Evolutionary conservation across 2,113 vertebrate genomes (phyloP), one percentile per base, ranked within the genome.

Genomic region (Passer montanus): DNA sequence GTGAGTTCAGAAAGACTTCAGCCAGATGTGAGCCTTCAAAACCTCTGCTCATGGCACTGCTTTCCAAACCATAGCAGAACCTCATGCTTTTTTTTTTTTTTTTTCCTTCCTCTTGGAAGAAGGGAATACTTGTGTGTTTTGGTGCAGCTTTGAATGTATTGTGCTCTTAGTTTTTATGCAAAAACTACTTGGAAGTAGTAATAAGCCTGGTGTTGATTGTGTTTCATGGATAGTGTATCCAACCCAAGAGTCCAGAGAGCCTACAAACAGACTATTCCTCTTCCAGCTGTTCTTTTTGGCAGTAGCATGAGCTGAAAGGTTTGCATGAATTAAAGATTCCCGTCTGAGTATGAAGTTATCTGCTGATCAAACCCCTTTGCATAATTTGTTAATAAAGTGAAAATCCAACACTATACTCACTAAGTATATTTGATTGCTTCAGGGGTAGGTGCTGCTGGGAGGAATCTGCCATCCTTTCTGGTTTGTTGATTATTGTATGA

Each of bases 1-100:
- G 33, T 52, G 67, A 64, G 23, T 46, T 83, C 78, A 55, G 50
- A 62, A 82, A 76, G 90, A 76, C 74, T 35, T 95, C 89, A 50
- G 72, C 84, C 62, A 90, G 79, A 63, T 24, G 0, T 70, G 26
- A 90, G 28, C 24, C 20, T 78, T 78, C 33, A 3, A 60, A 89
- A 62, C 7, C 50, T 70, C 35, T 1, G 9, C 39, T 88, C 30
- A 5, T n/a, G 27, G 27, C 68, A 21, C 55, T 47, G 50, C 26
- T 76, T 95, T 94, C 63, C 67, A 92, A 89, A 79, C 75, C 55
- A 44, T 55, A 66, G 74, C 78, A 90, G 81, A 76, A 93, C 20
- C 19, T 86, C 27, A 16, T 60, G 5, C 8, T 58, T 39, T 39
- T 62, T 60, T 41, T 60, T 63, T 59, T n/a, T 44, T 41, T 60